Conservation (phyloP, 2,113 vertebrate genomes). For the Tragulus kanchil region DNA sequence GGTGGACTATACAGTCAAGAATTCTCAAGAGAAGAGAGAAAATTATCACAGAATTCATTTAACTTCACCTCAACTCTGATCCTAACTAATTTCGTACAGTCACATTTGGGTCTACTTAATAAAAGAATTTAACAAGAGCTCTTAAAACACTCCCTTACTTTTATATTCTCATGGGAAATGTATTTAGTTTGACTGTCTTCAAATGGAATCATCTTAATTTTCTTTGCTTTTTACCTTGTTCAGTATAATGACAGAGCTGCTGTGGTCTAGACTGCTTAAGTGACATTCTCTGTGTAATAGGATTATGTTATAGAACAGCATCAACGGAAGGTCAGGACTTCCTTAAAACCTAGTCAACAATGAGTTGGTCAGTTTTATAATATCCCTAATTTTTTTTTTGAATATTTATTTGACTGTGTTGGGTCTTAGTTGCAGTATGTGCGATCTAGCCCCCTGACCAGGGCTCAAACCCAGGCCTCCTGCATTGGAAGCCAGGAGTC, state of each 20-base stretch:
- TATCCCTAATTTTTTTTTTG: background rate
- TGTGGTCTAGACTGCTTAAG: background rate
- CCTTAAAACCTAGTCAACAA: background rate
- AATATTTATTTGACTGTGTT: too few relatives aligned
- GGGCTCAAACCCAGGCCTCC: too few relatives aligned
- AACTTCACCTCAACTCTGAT: slow-evolving; percentile 9
- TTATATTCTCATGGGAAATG: background rate
- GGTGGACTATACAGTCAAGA: slow-evolving; percentile 6
- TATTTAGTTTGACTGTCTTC: background rate
- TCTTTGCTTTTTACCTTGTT: background rate
- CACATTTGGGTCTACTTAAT: background rate
- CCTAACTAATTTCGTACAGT: background rate
- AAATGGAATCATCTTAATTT: background rate
- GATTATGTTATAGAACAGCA: background rate
- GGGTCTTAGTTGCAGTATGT: too few relatives aligned
- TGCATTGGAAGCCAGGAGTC: too few relatives aligned
- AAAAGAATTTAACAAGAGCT: background rate
- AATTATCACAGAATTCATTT: slow-evolving; percentile 41
- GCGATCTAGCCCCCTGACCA: too few relatives aligned
- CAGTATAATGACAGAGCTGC: background rate
- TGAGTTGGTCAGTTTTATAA: background rate
- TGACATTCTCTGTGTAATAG: background rate
- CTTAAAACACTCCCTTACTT: background rate
- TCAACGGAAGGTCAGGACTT: background rate
- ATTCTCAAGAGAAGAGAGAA: slow-evolving; percentile 42